Percentiles rank a stretch among this genome's conserved stretches.
These are phyloP conservation scores for Dolichomitus sp. DNA, from an alignment of 2,888 invertebrate genomes.

Conservation along the genomic window DNA sequence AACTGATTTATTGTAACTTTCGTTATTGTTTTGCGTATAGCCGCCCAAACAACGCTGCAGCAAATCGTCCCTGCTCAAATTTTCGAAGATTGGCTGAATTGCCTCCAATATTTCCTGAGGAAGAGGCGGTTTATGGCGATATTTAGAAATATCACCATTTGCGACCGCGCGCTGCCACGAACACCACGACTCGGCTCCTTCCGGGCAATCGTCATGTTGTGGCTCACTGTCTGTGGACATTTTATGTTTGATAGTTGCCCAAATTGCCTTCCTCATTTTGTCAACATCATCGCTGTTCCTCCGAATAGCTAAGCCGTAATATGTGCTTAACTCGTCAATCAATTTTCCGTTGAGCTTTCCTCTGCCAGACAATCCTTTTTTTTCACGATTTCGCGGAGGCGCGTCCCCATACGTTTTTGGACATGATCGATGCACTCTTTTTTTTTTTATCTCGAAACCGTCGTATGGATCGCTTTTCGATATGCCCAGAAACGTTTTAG, in stretches of 20 bases:
- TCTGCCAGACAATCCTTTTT: conserved; percentile 53
- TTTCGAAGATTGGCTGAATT: conserved; percentile 46
- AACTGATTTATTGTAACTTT: conserved; percentile 61
- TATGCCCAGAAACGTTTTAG: conserved; percentile 30
- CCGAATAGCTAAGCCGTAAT: conserved; percentile 74
- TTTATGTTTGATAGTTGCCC: too few species aligned
- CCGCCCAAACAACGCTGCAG: conserved; percentile 33
- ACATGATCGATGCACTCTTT: conserved; percentile 29
- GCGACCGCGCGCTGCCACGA: conserved; percentile 52
- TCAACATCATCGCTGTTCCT: too few species aligned
- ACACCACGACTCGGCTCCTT: conserved; percentile 47
- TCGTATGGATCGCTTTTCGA: conserved; percentile 50
- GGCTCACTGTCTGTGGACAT: not conserved
- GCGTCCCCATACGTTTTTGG: conserved; percentile 17
- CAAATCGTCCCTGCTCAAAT: conserved; percentile 58
- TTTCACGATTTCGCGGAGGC: conserved; percentile 34
- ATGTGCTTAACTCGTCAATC: conserved; percentile 59
- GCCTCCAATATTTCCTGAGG: conserved; percentile 32
- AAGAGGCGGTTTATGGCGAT: conserved; percentile 30
- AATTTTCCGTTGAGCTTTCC: conserved; percentile 59
- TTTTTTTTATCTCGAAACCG: conserved; percentile 6
- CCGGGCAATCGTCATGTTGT: conserved; percentile 49
- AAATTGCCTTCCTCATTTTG: too few species aligned
- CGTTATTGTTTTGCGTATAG: conserved; percentile 34
- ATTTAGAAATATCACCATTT: conserved; percentile 52